These are phyloP conservation scores for Lacerta viridis DNA, from an alignment of 2,797 vertebrate genomes.

Conservation along the genomic window DNA sequence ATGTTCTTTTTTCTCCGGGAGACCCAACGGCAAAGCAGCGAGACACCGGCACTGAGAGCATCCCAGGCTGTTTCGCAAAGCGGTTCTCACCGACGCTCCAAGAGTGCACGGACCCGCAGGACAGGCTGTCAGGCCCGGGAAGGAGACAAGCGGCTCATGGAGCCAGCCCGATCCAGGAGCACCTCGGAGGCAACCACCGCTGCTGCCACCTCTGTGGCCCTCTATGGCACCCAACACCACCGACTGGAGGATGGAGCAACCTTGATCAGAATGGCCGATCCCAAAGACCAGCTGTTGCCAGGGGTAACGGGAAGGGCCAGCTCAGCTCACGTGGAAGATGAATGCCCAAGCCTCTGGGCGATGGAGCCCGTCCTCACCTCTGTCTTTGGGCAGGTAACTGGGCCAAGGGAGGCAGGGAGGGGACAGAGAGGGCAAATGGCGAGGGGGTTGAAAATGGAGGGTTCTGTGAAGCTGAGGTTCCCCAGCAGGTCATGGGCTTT, in stretches of 20 bases:
- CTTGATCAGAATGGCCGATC: not conserved
- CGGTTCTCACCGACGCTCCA: not conserved
- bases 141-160: slow-evolving; percentile 1
- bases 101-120: not conserved
- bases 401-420: not conserved
- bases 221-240: not conserved
- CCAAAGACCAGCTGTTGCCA: not conserved
- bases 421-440: fast-evolving
- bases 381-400: slow-evolving; percentile 55
- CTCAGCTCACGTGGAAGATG: fast-evolving
- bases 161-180: not conserved
- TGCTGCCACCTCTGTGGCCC: not conserved
- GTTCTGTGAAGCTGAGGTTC: not conserved
- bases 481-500: not conserved
- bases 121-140: not conserved
- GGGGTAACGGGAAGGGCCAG: fast-evolving
- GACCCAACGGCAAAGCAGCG: slow-evolving; percentile 4
- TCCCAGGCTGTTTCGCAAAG: not conserved
- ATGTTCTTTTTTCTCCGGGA: slow-evolving; percentile 68
- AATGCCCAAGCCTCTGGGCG: not conserved
- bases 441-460: too few species aligned
- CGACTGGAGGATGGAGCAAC: not conserved
- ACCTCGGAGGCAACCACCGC: not conserved
- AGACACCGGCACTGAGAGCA: not conserved
- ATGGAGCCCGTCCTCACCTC: not conserved